phyloP scores from a whole-genome alignment of 2,113 vertebrate genomes.

The Apeltes quadracus region DNA sequence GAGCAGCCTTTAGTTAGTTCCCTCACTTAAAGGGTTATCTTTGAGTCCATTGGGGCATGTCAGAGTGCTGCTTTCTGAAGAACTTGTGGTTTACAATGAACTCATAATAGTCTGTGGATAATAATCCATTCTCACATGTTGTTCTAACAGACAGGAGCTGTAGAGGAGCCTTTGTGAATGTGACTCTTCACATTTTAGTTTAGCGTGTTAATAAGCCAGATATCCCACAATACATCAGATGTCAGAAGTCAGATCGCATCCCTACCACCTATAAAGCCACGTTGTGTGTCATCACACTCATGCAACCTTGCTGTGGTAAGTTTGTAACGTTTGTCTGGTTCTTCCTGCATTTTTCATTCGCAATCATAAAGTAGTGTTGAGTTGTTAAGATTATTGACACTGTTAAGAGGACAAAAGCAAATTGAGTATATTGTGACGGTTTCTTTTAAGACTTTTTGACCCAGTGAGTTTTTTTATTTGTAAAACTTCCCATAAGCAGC shows the following conservation, averaged over 20 bases:
- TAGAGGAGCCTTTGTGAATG: background rate
- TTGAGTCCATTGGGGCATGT: constrained; percentile 49
- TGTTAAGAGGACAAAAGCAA: background rate
- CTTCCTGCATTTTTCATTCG: too few species aligned
- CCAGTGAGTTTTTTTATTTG: background rate
- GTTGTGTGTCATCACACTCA: too few species aligned
- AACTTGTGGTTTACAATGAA: constrained; percentile 18
- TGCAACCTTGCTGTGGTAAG: background rate
- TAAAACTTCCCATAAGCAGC: background rate
- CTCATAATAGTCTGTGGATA: constrained; percentile 3
- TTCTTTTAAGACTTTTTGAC: background rate
- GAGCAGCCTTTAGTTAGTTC: constrained; percentile 25
- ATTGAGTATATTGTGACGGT: too few species aligned
- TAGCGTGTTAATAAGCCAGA: background rate
- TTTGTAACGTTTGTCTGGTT: too few species aligned
- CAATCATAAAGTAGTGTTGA: background rate
- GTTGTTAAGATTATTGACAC: background rate
- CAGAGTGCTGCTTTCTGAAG: constrained; percentile 33
- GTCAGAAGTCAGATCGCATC: too few species aligned
- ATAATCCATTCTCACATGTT: background rate
- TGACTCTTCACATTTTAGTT: background rate
- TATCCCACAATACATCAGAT: too few species aligned
- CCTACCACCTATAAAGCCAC: too few species aligned
- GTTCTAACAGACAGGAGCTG: background rate
- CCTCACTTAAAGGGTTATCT: constrained; percentile 38